phyloP scores from a whole-genome alignment of 2,797 vertebrate genomes.

The Avahi laniger region DNA sequence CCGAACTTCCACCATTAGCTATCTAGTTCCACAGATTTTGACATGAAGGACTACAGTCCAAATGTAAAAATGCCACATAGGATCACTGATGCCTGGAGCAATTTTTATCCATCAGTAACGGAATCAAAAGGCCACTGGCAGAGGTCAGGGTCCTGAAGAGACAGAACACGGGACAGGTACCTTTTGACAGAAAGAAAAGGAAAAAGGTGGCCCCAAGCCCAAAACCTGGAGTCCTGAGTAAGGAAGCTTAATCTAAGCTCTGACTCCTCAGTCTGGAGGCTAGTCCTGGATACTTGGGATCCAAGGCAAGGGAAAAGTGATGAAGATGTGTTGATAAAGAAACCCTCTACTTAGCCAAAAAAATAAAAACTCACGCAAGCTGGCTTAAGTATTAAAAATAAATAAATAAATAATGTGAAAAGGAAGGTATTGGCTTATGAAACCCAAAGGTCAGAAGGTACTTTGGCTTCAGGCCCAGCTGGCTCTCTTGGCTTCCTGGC shows the following conservation, averaged over 20 bases:
- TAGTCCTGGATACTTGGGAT: background rate
- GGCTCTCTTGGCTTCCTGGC: background rate
- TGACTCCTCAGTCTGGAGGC: background rate
- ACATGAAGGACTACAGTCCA: background rate
- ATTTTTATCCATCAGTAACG: background rate
- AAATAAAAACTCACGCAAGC: background rate
- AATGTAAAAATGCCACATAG: background rate
- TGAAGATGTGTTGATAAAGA: background rate
- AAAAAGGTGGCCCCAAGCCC: background rate
- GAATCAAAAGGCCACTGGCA: background rate
- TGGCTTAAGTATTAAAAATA: constrained; percentile 16
- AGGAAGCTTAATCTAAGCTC: background rate
- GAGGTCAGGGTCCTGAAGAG: background rate
- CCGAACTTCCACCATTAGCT: background rate
- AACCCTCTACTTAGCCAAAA: background rate
- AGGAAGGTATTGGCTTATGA: constrained; percentile 15
- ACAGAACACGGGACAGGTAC: background rate
- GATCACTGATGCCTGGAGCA: background rate
- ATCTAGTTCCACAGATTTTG: background rate
- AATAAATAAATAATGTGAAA: background rate
- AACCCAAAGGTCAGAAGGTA: background rate
- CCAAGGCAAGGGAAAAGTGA: background rate
- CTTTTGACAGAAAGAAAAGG: background rate
- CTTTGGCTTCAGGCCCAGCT: background rate
- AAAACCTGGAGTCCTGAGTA: background rate